Percentiles rank a stretch among this genome's conserved stretches.
phyloP scores from a whole-genome alignment of 2,888 invertebrate genomes.

The Thysanoteuthis rhombus region DNA sequence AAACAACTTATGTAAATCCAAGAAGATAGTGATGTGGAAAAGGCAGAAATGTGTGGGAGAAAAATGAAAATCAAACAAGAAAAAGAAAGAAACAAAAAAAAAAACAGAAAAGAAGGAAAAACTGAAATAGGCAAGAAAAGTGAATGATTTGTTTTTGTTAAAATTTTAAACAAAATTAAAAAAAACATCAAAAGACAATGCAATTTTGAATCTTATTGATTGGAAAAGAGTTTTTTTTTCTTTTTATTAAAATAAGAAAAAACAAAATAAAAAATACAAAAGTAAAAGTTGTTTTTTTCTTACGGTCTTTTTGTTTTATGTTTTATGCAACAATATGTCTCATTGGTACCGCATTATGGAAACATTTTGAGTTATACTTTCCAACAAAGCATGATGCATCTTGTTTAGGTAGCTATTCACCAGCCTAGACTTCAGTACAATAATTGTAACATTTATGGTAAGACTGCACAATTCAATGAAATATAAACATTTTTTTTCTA shows the following conservation, averaged over 20 bases:
- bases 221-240: not conserved
- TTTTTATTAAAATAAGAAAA: not conserved
- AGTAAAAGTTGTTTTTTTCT: not conserved
- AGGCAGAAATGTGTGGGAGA: not conserved
- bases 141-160: not conserved
- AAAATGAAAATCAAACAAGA: not conserved
- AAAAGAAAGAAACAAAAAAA: not conserved
- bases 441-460: too few species aligned
- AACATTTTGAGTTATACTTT: too few species aligned
- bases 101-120: not conserved
- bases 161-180: not conserved
- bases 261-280: not conserved
- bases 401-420: too few species aligned
- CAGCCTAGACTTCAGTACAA: too few species aligned
- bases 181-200: slow-evolving; percentile 12
- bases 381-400: too few species aligned
- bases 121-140: not conserved
- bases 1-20: not conserved
- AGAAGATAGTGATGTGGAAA: not conserved
- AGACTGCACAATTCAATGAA: too few species aligned
- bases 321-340: too few species aligned
- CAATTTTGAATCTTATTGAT: not conserved
- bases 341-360: too few species aligned
- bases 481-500: too few species aligned
- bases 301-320: not conserved